Conservation (phyloP, 2,888 invertebrate species). For the Alloscopus bannaensis region DNA sequence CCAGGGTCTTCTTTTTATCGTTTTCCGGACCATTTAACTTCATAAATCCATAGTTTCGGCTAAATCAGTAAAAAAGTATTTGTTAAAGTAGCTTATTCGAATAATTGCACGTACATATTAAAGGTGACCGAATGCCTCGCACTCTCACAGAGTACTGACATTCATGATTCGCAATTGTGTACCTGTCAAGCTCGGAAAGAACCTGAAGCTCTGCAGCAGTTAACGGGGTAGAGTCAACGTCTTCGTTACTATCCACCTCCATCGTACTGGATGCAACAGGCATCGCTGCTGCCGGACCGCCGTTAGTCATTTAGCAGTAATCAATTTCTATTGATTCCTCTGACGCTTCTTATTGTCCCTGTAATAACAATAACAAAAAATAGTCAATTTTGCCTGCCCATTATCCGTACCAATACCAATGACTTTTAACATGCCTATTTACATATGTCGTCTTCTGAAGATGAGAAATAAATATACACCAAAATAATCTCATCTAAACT, state of each 20-base stretch:
- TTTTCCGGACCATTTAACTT: constrained; percentile 88
- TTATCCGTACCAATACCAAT: no score
- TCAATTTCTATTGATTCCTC: no score
- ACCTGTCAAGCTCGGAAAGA: constrained; percentile 93
- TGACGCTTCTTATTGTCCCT: no score
- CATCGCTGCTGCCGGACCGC: constrained; percentile 28
- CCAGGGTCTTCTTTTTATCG: constrained; percentile 85
- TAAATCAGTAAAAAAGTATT: constrained; percentile 75
- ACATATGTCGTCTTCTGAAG: no score
- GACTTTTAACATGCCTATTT: no score
- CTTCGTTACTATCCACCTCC: constrained; percentile 48
- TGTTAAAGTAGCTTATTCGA: neutral
- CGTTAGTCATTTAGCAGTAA: no score
- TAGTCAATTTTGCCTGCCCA: no score
- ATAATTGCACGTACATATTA: neutral
- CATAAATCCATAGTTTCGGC: constrained; percentile 93
- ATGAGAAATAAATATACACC: no score
- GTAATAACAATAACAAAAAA: no score
- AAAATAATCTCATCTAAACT: no score
- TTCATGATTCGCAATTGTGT: constrained; percentile 60
- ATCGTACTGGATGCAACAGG: constrained; percentile 25
- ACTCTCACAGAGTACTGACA: neutral
- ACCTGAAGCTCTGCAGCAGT: constrained; percentile 90
- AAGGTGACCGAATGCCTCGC: neutral
- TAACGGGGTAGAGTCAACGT: constrained; percentile 79